A percentile compares a stretch with the other conserved stretches of the same genome.
Conservation (phyloP, 2,797 vertebrate species). For the Alca torda region DNA sequence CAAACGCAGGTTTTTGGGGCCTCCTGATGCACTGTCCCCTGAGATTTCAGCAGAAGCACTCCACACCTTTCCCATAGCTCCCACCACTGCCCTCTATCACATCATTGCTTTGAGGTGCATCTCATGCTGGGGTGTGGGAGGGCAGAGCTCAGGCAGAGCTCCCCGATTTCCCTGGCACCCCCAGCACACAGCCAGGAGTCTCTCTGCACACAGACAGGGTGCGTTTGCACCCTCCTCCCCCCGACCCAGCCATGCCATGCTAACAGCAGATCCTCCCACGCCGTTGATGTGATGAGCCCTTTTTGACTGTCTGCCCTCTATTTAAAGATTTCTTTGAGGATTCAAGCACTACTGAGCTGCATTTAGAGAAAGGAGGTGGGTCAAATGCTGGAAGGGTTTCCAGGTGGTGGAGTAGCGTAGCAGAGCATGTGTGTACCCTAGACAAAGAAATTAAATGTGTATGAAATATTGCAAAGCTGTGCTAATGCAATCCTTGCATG, state of each 20-base stretch:
- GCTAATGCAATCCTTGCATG: constrained; percentile 22
- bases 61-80: background rate
- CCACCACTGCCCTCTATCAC: background rate
- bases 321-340: constrained; percentile 42
- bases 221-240: background rate
- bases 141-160: background rate
- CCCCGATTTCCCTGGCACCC: background rate
- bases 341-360: background rate
- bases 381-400: background rate
- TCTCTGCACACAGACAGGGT: background rate
- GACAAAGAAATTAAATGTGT: constrained; percentile 3
- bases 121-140: background rate
- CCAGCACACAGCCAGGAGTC: background rate
- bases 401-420: background rate
- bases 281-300: background rate
- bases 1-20: background rate
- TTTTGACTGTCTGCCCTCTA: constrained; percentile 30
- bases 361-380: constrained; percentile 12
- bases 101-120: background rate
- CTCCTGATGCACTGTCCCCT: background rate
- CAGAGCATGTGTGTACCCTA: background rate
- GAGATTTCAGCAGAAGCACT: background rate
- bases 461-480: constrained; percentile 32
- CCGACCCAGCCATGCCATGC: fast-evolving
- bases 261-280: background rate